Conservation (phyloP, 2,888 invertebrate genomes). For the Lapara coniferarum region DNA sequence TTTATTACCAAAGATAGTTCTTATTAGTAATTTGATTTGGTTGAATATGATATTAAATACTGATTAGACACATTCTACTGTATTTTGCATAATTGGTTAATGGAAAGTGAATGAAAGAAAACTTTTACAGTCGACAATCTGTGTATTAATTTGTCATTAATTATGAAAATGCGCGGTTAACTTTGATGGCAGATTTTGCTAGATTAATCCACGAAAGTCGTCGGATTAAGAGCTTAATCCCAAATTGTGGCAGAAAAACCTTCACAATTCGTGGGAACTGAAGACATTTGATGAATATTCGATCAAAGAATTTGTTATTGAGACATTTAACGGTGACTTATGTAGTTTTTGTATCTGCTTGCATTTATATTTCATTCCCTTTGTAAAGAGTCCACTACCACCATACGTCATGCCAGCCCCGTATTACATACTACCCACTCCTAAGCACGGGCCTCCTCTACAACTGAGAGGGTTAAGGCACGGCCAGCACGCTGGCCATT, state of each 20-base stretch:
- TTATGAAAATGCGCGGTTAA: slow-evolving; percentile 19
- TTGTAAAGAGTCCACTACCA: too few species aligned
- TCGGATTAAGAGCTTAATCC: slow-evolving; percentile 15
- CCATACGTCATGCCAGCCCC: too few species aligned
- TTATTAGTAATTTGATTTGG: slow-evolving; percentile 71
- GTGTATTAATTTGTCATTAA: slow-evolving; percentile 24
- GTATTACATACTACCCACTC: too few species aligned
- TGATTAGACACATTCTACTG: slow-evolving; percentile 67
- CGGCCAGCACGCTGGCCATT: too few species aligned
- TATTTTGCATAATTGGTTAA: slow-evolving; percentile 53
- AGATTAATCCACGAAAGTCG: slow-evolving; percentile 16
- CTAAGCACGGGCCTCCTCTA: too few species aligned
- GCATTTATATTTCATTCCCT: background rate
- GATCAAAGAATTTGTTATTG: background rate
- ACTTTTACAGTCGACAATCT: slow-evolving; percentile 11
- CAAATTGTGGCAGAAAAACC: background rate
- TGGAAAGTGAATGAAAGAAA: slow-evolving; percentile 43
- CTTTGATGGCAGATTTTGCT: slow-evolving; percentile 1
- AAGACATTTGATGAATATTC: background rate
- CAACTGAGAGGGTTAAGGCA: too few species aligned
- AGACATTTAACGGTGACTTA: background rate
- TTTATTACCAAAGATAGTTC: slow-evolving; percentile 68
- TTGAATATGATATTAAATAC: slow-evolving; percentile 68
- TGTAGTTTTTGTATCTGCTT: background rate
- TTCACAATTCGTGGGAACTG: slow-evolving; percentile 9